Conservation (phyloP, 2,113 vertebrate genomes). For the Ictalurus furcatus region DNA sequence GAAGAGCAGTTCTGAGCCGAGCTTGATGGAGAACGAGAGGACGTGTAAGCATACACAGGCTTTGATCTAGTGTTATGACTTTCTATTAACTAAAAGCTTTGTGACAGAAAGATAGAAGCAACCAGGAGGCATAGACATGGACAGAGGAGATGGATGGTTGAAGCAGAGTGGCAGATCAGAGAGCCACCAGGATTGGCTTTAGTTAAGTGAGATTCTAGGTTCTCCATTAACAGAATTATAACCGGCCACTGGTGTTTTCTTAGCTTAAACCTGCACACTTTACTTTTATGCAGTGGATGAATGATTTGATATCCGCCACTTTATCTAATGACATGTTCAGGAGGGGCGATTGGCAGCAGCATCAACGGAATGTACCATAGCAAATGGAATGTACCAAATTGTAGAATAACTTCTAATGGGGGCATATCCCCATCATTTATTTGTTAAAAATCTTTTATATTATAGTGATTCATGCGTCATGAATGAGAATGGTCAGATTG, state of each 20-base stretch:
- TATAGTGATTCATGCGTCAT: neutral
- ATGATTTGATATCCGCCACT: slow-evolving; percentile 19
- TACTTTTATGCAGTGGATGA: neutral
- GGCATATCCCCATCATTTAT: neutral
- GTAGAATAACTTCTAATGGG: neutral
- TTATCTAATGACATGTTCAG: slow-evolving; percentile 29
- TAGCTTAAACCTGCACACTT: neutral
- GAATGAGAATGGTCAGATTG: too few relatives aligned
- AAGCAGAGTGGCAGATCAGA: slow-evolving; percentile 29
- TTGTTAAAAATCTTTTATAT: neutral
- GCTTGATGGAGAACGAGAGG: slow-evolving; percentile 45
- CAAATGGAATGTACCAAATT: neutral
- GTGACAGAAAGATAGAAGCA: slow-evolving; percentile 18
- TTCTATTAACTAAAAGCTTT: slow-evolving; percentile 53
- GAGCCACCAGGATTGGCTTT: slow-evolving; percentile 17
- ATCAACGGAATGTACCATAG: neutral
- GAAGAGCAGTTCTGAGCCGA: slow-evolving; percentile 29
- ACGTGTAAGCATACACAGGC: slow-evolving; percentile 22
- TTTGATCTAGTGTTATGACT: slow-evolving; percentile 50
- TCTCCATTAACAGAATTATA: slow-evolving; percentile 39
- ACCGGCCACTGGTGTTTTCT: neutral
- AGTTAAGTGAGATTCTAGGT: slow-evolving; percentile 21
- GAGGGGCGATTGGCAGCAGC: neutral
- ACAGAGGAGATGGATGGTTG: slow-evolving; percentile 17
- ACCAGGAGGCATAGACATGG: slow-evolving; percentile 15